Percentiles rank a stretch among this genome's conserved stretches.
These are phyloP conservation scores for Hormaphis cornu DNA, from an alignment of 1,140 invertebrate genomes.

Conservation along the genomic window DNA sequence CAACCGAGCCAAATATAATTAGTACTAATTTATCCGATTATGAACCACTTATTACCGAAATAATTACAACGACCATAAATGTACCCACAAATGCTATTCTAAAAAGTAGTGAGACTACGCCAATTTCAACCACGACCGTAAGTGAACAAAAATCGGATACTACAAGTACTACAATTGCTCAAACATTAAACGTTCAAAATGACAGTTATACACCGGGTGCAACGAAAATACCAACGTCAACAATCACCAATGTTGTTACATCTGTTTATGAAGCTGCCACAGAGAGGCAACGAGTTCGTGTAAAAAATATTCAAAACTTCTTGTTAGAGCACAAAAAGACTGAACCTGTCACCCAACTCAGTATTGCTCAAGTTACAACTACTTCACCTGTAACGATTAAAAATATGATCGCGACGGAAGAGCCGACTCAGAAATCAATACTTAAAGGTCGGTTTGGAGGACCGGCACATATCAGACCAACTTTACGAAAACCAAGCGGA, in stretches of 20 bases:
- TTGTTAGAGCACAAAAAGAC: slow-evolving; percentile 33
- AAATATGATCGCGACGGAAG: background rate
- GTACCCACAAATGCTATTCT: background rate
- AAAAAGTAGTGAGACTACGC: background rate
- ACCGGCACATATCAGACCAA: background rate
- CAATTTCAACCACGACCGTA: background rate
- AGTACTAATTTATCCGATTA: background rate
- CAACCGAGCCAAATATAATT: slow-evolving; percentile 4
- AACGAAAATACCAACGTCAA: slow-evolving; percentile 33
- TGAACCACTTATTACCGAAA: slow-evolving; percentile 1
- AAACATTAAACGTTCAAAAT: background rate
- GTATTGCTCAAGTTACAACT: background rate
- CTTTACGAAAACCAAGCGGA: background rate
- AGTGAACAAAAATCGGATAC: background rate
- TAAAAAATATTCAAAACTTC: slow-evolving; percentile 36
- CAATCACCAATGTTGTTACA: slow-evolving; percentile 38
- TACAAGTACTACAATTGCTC: background rate
- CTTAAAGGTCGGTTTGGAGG: slow-evolving; percentile 4
- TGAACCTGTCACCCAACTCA: background rate
- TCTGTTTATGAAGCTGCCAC: slow-evolving; percentile 39
- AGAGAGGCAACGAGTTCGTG: slow-evolving; percentile 36
- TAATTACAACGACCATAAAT: background rate
- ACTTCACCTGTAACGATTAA: background rate
- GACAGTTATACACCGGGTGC: background rate
- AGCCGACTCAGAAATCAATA: slow-evolving; percentile 10